Evolutionary conservation across 1,140 invertebrate species (phyloP), one percentile per base, ranked within the genome.

Genomic region (Nylanderia fulva): DNA sequence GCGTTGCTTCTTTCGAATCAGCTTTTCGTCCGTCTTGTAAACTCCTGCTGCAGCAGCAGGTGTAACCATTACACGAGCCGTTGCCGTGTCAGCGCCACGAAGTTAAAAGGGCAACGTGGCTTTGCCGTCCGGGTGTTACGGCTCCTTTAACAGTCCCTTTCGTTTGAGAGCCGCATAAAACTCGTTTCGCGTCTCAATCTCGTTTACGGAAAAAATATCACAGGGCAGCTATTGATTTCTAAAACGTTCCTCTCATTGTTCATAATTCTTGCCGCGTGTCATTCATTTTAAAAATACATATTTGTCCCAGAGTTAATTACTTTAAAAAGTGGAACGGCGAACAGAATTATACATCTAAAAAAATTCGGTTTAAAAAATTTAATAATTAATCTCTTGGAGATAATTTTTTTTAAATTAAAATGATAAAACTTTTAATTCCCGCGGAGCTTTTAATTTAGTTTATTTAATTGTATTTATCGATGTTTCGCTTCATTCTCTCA

Each of bases 71-170:
- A 82, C 66, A 24, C 66, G 52, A 33, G 52, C 33, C 77, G 66
- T 71, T 82, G 77, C 66, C 66, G 36, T 71, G 77, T 82, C 77
- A 82, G 77, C 77, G 21, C 52, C 7, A 21, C 56, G 29, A 18
- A 76, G 80, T 63, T 84, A 52, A 84, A 84, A 76, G 71, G 29
- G 27, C 42, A 54, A 56, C 80, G 33, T 27, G 80, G 42, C n/a
- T 75, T 84, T 76, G 42, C 58, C 71, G 39, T 61, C 39, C 58
- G 29, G 45, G 15, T 42, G 45, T 76, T 84, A 84, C 42, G 80
- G 42, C 58, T 54, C 58, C 69, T 84, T 84, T 84, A 74, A 84
- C 71, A 52, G 80, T 61, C 29, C 15, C 42, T 75, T 63, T 39
- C 56, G 69, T 63, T 58, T 45, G 54, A 76, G 27, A 52, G 58